Evolutionary conservation across 1,140 invertebrate species (phyloP).

Genomic region (Orchesella cincta): DNA sequence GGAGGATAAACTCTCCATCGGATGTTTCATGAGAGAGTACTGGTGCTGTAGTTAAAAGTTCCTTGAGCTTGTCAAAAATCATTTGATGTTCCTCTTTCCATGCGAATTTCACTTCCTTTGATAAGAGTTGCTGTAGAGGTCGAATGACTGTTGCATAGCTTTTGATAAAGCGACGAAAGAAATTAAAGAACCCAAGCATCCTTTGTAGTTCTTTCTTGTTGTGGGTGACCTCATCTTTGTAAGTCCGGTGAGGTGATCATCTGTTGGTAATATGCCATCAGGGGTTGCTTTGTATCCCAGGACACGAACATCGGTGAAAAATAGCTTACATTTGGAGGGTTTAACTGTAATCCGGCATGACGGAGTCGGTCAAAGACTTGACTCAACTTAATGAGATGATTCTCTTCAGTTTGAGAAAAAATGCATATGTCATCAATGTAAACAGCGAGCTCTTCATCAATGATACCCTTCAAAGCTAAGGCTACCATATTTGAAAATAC

Average conservation of each 20-base stretch:
- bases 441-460: not conserved
- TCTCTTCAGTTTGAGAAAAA: not conserved
- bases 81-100: not conserved
- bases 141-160: not conserved
- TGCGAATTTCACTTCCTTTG: not conserved
- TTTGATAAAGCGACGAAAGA: conserved; percentile 9
- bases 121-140: not conserved
- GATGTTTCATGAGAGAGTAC: not conserved
- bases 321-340: conserved; percentile 14
- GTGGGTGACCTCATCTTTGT: conserved; percentile 9
- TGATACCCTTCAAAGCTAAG: not conserved
- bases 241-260: not conserved
- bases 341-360: not conserved
- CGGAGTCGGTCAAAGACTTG: conserved; percentile 3
- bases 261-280: not conserved
- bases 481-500: not conserved
- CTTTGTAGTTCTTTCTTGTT: conserved; percentile 12
- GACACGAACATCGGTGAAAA: not conserved
- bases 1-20: not conserved
- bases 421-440: conserved; percentile 2
- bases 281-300: not conserved
- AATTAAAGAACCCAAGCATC: conserved; percentile 6
- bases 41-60: not conserved
- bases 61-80: not conserved
- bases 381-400: not conserved